Base-by-base conservation (phyloP, 2,113 vertebrate species). In the Poeciliopsis retropinna region DNA sequence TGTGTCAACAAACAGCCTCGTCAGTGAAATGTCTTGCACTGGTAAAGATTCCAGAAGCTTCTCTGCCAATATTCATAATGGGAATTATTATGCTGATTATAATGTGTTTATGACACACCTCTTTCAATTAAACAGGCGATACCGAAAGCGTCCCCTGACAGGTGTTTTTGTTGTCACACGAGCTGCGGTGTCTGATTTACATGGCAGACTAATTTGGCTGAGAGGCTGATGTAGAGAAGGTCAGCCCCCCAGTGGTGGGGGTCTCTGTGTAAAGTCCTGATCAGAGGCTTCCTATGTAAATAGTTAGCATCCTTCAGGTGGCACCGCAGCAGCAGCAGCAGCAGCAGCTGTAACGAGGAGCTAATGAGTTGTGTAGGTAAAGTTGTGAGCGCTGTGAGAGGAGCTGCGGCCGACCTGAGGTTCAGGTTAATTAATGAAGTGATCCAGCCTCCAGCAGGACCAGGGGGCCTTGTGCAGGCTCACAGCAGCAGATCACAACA, bases 341-440 rank as follows among this genome's bases (percentile, higher is more conserved):
- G 74, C 54, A 31, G 70, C 27, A 7, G 57, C 57, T 66, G 37
- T 29, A 19, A 29, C 27, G 32, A 39, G 32, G 62, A 60, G 79
- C 71, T 88, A 86, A 86, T 88, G 87, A 89, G 62, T 70, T 64
- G 31, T 74, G 75, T 70, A 90, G 85, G 78, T 87, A 78, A 65
- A 78, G 60, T 67, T 69, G 68, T 19, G 15, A 47, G 60, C 30
- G 60, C 41, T 72, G 51, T 28, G 63, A 29, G 76, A 78, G 60
- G 76, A 73, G 30, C 10, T 31, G 19, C 77, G 75, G 78, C 82
- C 85, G 80, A 91, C 91, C 94, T 84, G 84, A 80, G 92, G 91
- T 78, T 67, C 86, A 83, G 95, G 94, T 95, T 96, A 95, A 95
- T 95, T 95, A 95, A 93, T 91, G 88, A 95, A 94, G 91, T 94